Base-by-base conservation (phyloP, 1,140 invertebrate genomes). In the Philotrypesis tridentata region DNA sequence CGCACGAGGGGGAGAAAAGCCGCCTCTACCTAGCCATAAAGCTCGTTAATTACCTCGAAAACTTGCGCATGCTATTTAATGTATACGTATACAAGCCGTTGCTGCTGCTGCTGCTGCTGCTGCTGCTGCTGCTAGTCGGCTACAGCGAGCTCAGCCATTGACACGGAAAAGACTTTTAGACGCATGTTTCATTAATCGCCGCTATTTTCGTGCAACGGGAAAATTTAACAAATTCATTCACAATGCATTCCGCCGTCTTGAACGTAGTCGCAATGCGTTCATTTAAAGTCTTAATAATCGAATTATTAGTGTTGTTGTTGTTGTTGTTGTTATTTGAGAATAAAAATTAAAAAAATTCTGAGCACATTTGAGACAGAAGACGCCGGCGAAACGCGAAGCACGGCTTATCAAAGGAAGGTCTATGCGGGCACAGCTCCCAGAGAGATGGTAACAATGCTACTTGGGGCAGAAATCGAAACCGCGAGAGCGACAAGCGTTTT, bases 21-120 rank as follows among this genome's bases (percentile, higher is more conserved):
- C 27, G 67, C 67, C n/a, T n/a, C 61, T 65, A 27, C 23, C 33
- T 65, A 12, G 43, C 68, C 21, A 48, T 63, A 80, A 80, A 74
- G 60, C 68, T 70, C 37, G 79, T 74, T 80, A 80, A 80, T 80
- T 80, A 61, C 71, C 21, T 55, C 33, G 11, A 17, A 43, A 75
- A 63, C 48, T 40, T 37, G 31, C 37, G 21, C 67, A 68, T 3
- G 67, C 67, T 68, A 3, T 65, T 25, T 25, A 25, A 65, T 25
- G 61, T 65, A 29, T 65, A 65, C 2, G 9, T 65, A 65, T 29
- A 65, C 14, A 8, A n/a, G 4, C 5, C 14, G 17, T n/a, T n/a
- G n/a, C n/a, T 12, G 61, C 61, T 25, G 61, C 61, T n/a, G 4
- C 4, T 27, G 4, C 23, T 12, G 29, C 12, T 29, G 65, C 27